Evolutionary conservation across 2,113 vertebrate genomes (phyloP).

Genomic region (Poeciliopsis turrubarensis): DNA sequence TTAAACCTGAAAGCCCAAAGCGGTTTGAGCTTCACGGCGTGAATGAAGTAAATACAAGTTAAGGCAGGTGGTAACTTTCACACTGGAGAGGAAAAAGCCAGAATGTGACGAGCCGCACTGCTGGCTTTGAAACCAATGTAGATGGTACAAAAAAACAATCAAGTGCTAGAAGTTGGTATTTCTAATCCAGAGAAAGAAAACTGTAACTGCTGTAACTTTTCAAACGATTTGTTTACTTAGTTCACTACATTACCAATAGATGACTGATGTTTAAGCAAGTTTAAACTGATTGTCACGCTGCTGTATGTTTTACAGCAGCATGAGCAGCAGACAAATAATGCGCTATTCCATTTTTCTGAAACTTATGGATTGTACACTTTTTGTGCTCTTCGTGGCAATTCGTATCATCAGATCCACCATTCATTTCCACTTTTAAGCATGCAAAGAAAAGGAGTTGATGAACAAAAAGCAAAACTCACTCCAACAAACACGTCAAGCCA

Average conservation of each 20-base stretch:
- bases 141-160: too few species aligned
- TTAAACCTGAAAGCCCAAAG: background rate
- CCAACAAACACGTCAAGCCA: background rate
- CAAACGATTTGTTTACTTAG: too few species aligned
- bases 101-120: background rate
- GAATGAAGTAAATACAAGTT: too few species aligned
- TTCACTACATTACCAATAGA: background rate
- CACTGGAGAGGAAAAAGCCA: background rate
- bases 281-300: background rate
- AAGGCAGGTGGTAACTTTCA: too few species aligned
- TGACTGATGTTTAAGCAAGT: background rate
- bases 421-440: background rate
- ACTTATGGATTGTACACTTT: too few species aligned
- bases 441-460: background rate
- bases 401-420: background rate
- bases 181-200: background rate
- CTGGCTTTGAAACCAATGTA: too few species aligned
- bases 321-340: background rate
- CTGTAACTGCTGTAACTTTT: background rate
- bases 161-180: background rate
- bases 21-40: background rate
- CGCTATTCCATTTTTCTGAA: background rate
- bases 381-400: too few species aligned
- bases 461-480: background rate
- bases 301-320: background rate